phyloP scores from a whole-genome alignment of 1,140 invertebrate species.

The Ctenoplectra terminalis region DNA sequence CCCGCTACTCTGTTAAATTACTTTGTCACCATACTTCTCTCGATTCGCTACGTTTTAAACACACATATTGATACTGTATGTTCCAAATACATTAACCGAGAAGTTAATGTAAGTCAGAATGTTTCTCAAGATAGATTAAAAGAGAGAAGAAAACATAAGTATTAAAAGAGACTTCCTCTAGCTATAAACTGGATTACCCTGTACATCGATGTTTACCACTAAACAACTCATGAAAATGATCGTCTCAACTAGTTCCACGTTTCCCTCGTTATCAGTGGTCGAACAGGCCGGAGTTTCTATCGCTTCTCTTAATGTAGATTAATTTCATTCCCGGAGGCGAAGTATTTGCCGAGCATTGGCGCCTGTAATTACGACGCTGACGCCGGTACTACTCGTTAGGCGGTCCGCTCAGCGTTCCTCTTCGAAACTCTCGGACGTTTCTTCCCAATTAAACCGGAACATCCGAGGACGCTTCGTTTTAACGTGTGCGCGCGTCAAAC shows the following conservation, averaged over 20 bases:
- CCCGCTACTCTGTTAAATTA: too few relatives aligned
- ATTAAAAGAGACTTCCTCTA: too few relatives aligned
- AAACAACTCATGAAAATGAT: background rate
- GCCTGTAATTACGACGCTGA: slow-evolving; percentile 44
- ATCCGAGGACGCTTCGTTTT: background rate
- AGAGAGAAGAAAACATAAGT: too few relatives aligned
- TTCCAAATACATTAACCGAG: too few relatives aligned
- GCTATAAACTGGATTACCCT: background rate
- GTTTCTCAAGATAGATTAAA: too few relatives aligned
- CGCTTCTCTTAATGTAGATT: slow-evolving; percentile 40
- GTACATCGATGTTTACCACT: background rate
- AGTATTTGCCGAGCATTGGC: slow-evolving; percentile 49
- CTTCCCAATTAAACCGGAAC: slow-evolving; percentile 41
- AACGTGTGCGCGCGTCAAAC: background rate
- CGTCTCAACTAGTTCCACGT: background rate
- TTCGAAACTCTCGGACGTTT: slow-evolving; percentile 11
- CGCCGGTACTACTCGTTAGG: slow-evolving; percentile 31
- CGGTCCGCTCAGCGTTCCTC: background rate
- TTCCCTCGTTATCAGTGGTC: slow-evolving; percentile 25
- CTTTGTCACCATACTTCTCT: too few relatives aligned
- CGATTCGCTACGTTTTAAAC: too few relatives aligned
- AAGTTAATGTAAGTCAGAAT: too few relatives aligned
- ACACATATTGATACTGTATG: too few relatives aligned
- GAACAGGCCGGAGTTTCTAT: slow-evolving; percentile 14
- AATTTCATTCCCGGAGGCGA: slow-evolving; percentile 46